These are phyloP conservation scores for Allolobophora icterica DNA, from an alignment of 2,888 invertebrate species.

Conservation along the genomic window DNA sequence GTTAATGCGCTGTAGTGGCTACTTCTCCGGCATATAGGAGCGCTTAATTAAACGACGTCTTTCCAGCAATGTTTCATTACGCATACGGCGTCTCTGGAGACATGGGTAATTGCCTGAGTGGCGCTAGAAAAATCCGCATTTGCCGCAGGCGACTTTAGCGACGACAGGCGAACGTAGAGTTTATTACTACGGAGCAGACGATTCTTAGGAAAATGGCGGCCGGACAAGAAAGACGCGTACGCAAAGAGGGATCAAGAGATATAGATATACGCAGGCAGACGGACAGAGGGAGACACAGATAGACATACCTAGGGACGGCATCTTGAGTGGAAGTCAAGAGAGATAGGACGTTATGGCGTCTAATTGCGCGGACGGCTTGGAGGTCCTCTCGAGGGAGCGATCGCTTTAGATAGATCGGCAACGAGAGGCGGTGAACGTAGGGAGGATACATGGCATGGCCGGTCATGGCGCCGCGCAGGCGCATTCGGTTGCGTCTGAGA, in stretches of 20 bases:
- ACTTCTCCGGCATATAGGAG: neutral
- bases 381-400: neutral
- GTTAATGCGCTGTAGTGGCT: neutral
- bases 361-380: slow-evolving; percentile 11
- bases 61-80: neutral
- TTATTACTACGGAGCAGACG: neutral
- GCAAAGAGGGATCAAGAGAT: neutral
- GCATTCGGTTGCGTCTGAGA: neutral
- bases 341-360: slow-evolving; percentile 1
- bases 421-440: slow-evolving; percentile 13
- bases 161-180: neutral
- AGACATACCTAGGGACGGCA: neutral
- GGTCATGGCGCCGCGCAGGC: slow-evolving; percentile 3
- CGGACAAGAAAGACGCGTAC: neutral
- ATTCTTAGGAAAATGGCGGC: neutral
- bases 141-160: slow-evolving; percentile 2
- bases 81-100: slow-evolving; percentile 1
- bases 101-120: neutral
- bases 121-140: neutral
- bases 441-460: neutral
- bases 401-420: slow-evolving; percentile 4
- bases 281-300: neutral
- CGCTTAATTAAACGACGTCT: neutral
- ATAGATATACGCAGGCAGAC: neutral
- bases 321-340: neutral